These are phyloP conservation scores for Ariolimax columbianus DNA, from an alignment of 2,888 invertebrate genomes.

Conservation along the genomic window DNA sequence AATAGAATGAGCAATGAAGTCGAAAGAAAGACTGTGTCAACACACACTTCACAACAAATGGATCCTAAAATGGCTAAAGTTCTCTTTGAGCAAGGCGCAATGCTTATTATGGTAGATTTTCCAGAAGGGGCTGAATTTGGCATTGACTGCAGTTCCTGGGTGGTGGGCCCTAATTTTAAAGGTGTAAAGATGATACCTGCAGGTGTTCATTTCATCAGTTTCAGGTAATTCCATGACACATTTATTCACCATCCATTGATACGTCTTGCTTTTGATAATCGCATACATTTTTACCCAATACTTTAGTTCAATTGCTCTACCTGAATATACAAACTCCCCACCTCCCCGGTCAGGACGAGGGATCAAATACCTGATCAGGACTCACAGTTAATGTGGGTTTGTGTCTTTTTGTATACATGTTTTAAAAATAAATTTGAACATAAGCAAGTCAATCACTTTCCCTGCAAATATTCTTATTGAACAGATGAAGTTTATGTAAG, in stretches of 20 bases:
- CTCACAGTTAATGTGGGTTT: too few species aligned
- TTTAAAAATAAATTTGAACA: too few species aligned
- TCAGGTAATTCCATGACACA: constrained; percentile 81
- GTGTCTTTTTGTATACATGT: too few species aligned
- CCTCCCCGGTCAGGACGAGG: too few species aligned
- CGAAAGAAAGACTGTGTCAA: neutral
- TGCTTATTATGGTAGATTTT: constrained; percentile 89
- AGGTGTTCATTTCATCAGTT: constrained; percentile 95
- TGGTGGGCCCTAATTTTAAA: constrained; percentile 92
- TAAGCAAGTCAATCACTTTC: too few species aligned
- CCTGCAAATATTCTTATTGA: too few species aligned
- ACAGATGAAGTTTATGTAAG: too few species aligned
- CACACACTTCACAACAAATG: constrained; percentile 58
- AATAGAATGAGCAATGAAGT: neutral
- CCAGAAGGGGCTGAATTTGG: constrained; percentile 96
- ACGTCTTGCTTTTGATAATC: neutral
- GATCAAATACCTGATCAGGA: too few species aligned
- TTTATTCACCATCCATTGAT: neutral
- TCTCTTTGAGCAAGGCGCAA: constrained; percentile 89
- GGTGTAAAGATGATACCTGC: constrained; percentile 99
- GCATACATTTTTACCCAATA: too few species aligned
- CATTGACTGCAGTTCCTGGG: constrained; percentile 94
- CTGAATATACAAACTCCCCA: too few species aligned
- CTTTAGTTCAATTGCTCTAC: too few species aligned
- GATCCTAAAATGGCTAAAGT: constrained; percentile 86